A percentile compares a stretch with the other conserved stretches of the same genome.
Evolutionary conservation across 2,888 invertebrate genomes (phyloP).

Genomic region (Drosophila peninsularis): DNA sequence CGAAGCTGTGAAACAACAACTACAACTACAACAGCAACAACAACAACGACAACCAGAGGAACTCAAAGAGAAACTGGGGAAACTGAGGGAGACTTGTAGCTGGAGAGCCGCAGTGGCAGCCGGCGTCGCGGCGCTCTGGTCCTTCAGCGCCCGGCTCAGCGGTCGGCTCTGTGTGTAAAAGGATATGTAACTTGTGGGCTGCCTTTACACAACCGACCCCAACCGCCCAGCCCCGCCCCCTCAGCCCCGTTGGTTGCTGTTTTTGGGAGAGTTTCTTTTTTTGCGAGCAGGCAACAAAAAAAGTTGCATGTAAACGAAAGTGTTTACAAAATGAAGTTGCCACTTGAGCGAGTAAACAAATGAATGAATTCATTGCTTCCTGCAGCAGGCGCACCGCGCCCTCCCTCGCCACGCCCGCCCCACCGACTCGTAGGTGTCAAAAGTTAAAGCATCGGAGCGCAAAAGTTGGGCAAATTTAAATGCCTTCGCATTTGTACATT

Average conservation of each 20-base stretch:
- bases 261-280: slow-evolving; percentile 38
- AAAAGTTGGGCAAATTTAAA: slow-evolving; percentile 79
- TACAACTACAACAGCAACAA: slow-evolving; percentile 11
- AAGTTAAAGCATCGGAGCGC: slow-evolving; percentile 78
- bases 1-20: slow-evolving; percentile 76
- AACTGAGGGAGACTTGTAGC: slow-evolving; percentile 11
- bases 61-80: slow-evolving; percentile 44
- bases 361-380: slow-evolving; percentile 81
- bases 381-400: slow-evolving; percentile 20
- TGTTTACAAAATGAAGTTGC: slow-evolving; percentile 81
- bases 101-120: slow-evolving; percentile 26
- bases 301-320: slow-evolving; percentile 81
- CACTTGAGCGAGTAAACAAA: slow-evolving; percentile 81
- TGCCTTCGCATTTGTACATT: slow-evolving; percentile 70
- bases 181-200: slow-evolving; percentile 79
- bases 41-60: slow-evolving; percentile 21
- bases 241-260: slow-evolving; percentile 35
- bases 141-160: slow-evolving; percentile 67
- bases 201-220: slow-evolving; percentile 61
- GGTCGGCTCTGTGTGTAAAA: slow-evolving; percentile 74
- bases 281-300: slow-evolving; percentile 51
- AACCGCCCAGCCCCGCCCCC: not conserved
- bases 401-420: not conserved
- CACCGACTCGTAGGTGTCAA: slow-evolving; percentile 66
- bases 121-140: slow-evolving; percentile 44